Conservation (phyloP, 1,140 invertebrate genomes). For the Paracyclopina nana region DNA sequence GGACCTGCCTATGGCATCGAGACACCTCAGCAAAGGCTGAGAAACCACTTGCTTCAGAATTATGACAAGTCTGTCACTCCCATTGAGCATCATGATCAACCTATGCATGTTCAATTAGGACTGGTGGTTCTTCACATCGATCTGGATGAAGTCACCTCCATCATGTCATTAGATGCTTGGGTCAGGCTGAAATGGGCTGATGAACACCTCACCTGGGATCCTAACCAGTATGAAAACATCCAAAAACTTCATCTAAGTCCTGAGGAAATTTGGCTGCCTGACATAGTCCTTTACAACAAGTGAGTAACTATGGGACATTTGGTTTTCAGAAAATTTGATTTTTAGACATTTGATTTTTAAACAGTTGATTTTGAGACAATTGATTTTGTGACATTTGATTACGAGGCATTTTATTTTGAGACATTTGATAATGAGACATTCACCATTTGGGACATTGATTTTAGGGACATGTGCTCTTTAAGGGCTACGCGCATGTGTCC, state of each 20-base stretch:
- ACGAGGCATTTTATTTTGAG: no score
- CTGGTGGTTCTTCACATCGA: conserved; percentile 10
- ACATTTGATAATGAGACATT: no score
- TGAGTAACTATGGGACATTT: conserved; percentile 18
- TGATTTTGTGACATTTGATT: no score
- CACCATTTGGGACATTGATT: no score
- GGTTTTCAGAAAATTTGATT: no score
- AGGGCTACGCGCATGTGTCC: no score
- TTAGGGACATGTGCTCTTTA: no score
- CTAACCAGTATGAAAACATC: conserved; percentile 24
- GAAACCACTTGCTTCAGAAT: conserved; percentile 12
- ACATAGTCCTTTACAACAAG: conserved; percentile 30
- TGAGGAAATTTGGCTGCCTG: conserved; percentile 27
- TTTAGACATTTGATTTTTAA: no score
- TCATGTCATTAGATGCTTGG: conserved; percentile 5
- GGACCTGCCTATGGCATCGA: no score
- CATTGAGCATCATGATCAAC: background rate
- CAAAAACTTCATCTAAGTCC: conserved; percentile 25
- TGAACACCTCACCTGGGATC: conserved; percentile 27
- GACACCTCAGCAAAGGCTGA: no score
- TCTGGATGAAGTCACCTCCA: conserved; percentile 16
- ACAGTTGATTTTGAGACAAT: background rate
- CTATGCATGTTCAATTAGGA: conserved; percentile 9
- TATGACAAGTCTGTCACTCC: conserved; percentile 1
- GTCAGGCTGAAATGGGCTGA: conserved; percentile 23